Evolutionary conservation across 2,113 vertebrate genomes (phyloP), one percentile per base, ranked within the genome.

Genomic region (Sitta europaea): DNA sequence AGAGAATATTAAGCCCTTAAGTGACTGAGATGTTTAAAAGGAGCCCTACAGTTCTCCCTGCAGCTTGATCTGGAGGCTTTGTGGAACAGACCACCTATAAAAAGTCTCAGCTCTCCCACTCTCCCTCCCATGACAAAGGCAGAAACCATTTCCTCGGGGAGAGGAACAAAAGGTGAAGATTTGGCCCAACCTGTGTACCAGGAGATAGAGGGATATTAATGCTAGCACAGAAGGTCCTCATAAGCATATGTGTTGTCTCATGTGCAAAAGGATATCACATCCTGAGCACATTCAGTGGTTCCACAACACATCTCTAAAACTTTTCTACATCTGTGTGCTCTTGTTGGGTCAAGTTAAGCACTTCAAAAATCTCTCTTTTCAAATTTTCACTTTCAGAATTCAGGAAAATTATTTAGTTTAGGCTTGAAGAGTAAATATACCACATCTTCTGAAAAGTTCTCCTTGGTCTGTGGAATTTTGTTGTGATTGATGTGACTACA

Each of bases 61-160:
- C 16, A 68, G 53, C 24, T 47, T 68, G 14, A 33, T 23, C 14
- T 67, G 40, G 31, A 82, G 25, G 7, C 21, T 82, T 27, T n/a
- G 15, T 48, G 45, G 51, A 9, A 68, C 11, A 45, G 17, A 43
- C 2, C 0, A 0, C 18, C 31, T 65, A 5, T 14, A 43, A 21
- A 19, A 65, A 31, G 0, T 36, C 22, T 35, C 14, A 13, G 22
- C 2, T 83, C 12, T 86, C 6, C 15, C 13, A 45, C 8, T 57
- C 17, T 63, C 14, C 1, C 10, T 79, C 65, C 5, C 2, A 5
- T 6, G 1, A 75, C 10, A 11, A 86, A 73, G 17, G 17, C 31
- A 70, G n/a, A 11, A 5, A 40, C 16, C 14, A 5, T 55, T 25
- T 82, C 6, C 11, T 7, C 0, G 12, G 12, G 35, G 24, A 47